Base-by-base conservation (phyloP, 2,888 invertebrate species). In the Ectropis crepuscularia region DNA sequence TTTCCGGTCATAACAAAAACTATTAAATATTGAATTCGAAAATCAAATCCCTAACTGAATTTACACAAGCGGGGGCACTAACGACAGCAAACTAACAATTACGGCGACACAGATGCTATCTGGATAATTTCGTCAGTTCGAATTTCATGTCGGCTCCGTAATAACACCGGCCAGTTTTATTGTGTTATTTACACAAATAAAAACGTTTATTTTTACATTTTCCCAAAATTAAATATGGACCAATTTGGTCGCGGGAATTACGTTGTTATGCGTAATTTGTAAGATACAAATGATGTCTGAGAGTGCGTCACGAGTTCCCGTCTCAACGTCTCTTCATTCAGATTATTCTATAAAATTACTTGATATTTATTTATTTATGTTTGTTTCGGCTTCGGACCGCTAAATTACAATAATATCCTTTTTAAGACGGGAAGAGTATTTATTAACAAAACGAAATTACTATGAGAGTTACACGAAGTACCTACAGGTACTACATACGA, bases 111-210 rank as follows among this genome's bases (percentile, higher is more conserved):
- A 88, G 92, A 92, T 92, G 79, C 71, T 91, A 92, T 92, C 92
- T 85, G 70, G 65, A 82, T 92, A 90, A 92, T 92, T 90, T 83
- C 81, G 85, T 84, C 81, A 82, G 84, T 76, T 86, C 86, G 85
- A 84, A 87, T 84, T 85, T 85, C 83, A 82, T 84, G 86, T 83
- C 82, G 80, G 77, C 70, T 43, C 63, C 75, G 79, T 91, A 91
- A 90, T 89, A 75, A 83, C 85, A 72, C 75, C 80, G 80, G 61
- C 79, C 85, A 81, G 87, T 89, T 91, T 92, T 91, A 92, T 92
- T 92, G 92, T 92, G 91, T 90, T 92, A 92, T 92, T 92, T 92
- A 92, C 92, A 92, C 92, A 92, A 92, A 92, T 92, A 91, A 92
- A 92, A 92, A 90, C 92, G 91, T 92, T 92, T 92, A 92, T 92